Conservation (phyloP, 2,888 invertebrate genomes). For the Troilus luridus region DNA sequence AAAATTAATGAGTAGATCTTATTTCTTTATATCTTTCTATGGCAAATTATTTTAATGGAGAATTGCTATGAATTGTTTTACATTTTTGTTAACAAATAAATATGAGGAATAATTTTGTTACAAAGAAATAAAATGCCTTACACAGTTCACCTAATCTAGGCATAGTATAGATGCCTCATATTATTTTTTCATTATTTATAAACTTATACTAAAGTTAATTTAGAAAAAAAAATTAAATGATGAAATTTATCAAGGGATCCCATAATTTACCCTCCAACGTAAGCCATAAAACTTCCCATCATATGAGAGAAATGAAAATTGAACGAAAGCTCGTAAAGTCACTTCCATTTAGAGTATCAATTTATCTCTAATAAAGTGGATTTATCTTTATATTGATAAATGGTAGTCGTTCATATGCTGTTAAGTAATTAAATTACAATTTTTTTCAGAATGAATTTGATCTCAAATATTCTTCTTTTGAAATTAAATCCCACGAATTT, state of each 20-base stretch:
- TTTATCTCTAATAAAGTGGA: not conserved
- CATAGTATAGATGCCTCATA: too few relatives aligned
- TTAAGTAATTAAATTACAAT: not conserved
- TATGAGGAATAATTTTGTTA: too few relatives aligned
- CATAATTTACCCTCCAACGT: not conserved
- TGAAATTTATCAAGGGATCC: not conserved
- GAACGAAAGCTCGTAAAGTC: constrained; percentile 1
- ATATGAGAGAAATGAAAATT: not conserved
- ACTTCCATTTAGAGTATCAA: not conserved
- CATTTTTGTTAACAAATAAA: too few relatives aligned
- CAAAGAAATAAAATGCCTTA: too few relatives aligned
- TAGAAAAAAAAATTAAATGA: too few relatives aligned
- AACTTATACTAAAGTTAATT: too few relatives aligned
- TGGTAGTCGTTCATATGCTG: not conserved
- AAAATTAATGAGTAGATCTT: too few relatives aligned
- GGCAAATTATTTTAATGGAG: too few relatives aligned
- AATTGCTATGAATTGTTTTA: too few relatives aligned
- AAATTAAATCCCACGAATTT: not conserved
- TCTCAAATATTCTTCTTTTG: not conserved
- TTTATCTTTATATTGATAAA: not conserved
- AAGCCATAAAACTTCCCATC: not conserved
- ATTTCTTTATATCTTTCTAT: too few relatives aligned
- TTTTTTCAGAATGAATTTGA: not conserved
- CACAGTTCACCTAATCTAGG: too few relatives aligned
- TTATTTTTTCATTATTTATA: too few relatives aligned